Percentiles rank a stretch among this genome's conserved stretches.
phyloP scores from a whole-genome alignment of 2,888 invertebrate genomes.

The Ditula angustiorana region DNA sequence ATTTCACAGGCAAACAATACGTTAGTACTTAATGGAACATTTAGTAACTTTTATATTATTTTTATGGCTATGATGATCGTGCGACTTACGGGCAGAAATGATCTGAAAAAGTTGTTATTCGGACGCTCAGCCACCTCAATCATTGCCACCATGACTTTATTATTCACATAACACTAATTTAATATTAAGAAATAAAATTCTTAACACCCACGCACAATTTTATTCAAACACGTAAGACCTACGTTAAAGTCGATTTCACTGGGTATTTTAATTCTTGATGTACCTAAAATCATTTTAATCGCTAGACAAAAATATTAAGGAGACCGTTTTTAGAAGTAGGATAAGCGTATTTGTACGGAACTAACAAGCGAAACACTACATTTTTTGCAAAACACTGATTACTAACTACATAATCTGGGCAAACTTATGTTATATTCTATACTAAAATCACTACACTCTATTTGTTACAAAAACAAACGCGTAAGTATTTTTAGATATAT shows the following conservation, averaged over 20 bases:
- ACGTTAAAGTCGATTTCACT: slow-evolving; percentile 3
- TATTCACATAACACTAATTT: slow-evolving; percentile 41
- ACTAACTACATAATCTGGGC: slow-evolving; percentile 2
- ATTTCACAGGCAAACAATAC: neutral
- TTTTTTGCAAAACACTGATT: slow-evolving; percentile 15
- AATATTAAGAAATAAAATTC: slow-evolving; percentile 1
- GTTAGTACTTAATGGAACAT: neutral
- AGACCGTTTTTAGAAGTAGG: neutral
- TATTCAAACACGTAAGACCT: neutral
- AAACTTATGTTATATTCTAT: slow-evolving; percentile 7
- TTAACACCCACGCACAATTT: slow-evolving; percentile 22
- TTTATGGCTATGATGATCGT: neutral
- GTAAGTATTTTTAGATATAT: slow-evolving; percentile 37
- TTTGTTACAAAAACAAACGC: slow-evolving; percentile 39
- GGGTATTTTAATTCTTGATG: neutral
- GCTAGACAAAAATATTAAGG: neutral
- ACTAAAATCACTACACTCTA: slow-evolving; percentile 27
- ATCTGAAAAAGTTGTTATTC: slow-evolving; percentile 73
- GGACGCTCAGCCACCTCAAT: slow-evolving; percentile 65
- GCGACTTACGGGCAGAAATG: slow-evolving; percentile 78
- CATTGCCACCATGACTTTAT: slow-evolving; percentile 67
- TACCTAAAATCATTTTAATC: neutral
- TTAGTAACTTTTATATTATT: neutral
- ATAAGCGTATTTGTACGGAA: neutral
- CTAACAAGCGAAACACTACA: neutral